A percentile compares a stretch with the other conserved stretches of the same genome.
These are phyloP conservation scores for Apodemia zela DNA, from an alignment of 2,888 invertebrate species.

Conservation along the genomic window DNA sequence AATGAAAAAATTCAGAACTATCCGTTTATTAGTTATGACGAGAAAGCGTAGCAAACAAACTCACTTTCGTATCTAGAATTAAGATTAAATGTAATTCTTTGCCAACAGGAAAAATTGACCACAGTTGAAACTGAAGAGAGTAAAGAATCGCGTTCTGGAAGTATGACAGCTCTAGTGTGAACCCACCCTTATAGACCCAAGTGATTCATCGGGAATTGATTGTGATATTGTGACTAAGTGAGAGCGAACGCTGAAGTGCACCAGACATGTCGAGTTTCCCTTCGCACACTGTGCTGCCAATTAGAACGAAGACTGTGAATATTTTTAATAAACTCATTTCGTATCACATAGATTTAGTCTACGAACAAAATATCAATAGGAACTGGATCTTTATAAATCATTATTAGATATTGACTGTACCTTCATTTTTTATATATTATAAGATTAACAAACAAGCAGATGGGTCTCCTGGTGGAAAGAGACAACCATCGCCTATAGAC, in stretches of 20 bases:
- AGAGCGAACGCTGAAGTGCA: constrained; percentile 12
- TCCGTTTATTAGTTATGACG: too few relatives aligned
- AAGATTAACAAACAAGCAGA: too few relatives aligned
- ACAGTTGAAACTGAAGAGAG: constrained; percentile 45
- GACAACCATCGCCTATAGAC: too few relatives aligned
- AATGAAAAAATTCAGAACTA: too few relatives aligned
- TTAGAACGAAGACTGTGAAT: constrained; percentile 64
- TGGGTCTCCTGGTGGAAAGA: too few relatives aligned
- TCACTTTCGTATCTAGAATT: too few relatives aligned
- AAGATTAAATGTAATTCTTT: constrained; percentile 1
- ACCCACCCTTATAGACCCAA: neutral
- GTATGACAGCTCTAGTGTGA: constrained; percentile 64
- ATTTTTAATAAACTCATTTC: constrained; percentile 43
- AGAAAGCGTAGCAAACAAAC: too few relatives aligned
- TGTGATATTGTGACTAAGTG: constrained; percentile 17
- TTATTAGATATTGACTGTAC: neutral
- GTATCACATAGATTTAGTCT: constrained; percentile 41
- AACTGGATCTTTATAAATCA: neutral
- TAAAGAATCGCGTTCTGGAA: constrained; percentile 61
- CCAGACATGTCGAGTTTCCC: constrained; percentile 27
- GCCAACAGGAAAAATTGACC: constrained; percentile 49
- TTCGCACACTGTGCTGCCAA: constrained; percentile 41
- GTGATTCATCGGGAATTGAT: constrained; percentile 11
- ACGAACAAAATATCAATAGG: neutral
- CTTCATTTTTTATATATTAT: too few relatives aligned